Evolutionary conservation across 2,797 vertebrate species (phyloP).

Genomic region (Knipowitschia caucasica): DNA sequence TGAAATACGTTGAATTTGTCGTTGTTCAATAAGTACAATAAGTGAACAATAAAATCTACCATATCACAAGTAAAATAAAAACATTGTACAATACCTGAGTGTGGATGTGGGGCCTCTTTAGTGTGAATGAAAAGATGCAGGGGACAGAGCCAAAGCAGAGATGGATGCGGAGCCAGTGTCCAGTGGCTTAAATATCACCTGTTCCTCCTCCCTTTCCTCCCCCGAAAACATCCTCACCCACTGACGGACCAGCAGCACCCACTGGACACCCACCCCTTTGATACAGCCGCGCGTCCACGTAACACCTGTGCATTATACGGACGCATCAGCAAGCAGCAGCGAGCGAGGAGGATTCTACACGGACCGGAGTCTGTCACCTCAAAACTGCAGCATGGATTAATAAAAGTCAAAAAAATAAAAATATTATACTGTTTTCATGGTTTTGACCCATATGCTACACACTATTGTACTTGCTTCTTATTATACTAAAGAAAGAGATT

Average conservation of each 20-base stretch:
- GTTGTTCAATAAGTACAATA: neutral
- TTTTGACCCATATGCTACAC: too few species aligned
- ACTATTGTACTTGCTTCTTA: too few species aligned
- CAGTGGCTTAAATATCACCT: conserved; percentile 80
- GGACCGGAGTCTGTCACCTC: neutral
- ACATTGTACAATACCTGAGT: conserved; percentile 62
- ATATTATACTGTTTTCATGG: too few species aligned
- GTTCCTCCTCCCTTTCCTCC: conserved; percentile 18
- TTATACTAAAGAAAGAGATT: too few species aligned
- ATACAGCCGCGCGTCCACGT: conserved; percentile 31
- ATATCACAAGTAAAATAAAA: conserved; percentile 53
- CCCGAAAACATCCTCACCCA: conserved; percentile 38
- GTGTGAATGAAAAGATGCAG: conserved; percentile 61
- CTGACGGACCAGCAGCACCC: conserved; percentile 36
- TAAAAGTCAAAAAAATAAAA: too few species aligned
- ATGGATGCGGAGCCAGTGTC: conserved; percentile 70
- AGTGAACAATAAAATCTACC: conserved; percentile 33
- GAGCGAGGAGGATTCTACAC: neutral
- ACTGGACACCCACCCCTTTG: conserved; percentile 35
- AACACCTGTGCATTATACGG: neutral
- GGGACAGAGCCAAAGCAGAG: conserved; percentile 62
- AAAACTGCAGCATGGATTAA: too few species aligned
- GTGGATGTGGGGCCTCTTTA: conserved; percentile 65
- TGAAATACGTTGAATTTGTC: neutral
- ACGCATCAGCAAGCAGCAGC: neutral